phyloP scores from a whole-genome alignment of 2,888 invertebrate species.

The Sisyra nigra region DNA sequence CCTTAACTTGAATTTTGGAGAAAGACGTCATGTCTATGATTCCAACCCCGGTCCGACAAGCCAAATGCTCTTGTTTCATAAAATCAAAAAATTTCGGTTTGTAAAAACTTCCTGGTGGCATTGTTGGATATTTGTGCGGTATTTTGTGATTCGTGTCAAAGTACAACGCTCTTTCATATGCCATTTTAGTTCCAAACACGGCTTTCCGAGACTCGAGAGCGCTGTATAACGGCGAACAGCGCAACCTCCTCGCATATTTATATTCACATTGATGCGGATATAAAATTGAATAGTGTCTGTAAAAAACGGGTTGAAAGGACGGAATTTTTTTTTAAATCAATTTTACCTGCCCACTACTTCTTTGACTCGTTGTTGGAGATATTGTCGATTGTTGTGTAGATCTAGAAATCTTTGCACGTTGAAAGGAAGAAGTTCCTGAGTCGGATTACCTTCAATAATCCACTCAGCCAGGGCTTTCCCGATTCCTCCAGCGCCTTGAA shows the following conservation, averaged over 20 bases:
- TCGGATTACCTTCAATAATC: conserved; percentile 46
- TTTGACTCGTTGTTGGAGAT: conserved; percentile 41
- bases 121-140: conserved; percentile 28
- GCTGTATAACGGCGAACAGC: conserved; percentile 53
- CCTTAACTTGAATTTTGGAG: conserved; percentile 57
- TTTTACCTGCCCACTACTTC: conserved; percentile 43
- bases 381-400: conserved; percentile 45
- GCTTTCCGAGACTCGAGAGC: conserved; percentile 45
- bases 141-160: conserved; percentile 40
- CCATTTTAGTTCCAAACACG: conserved; percentile 53
- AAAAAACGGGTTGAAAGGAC: conserved; percentile 9
- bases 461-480: conserved; percentile 51
- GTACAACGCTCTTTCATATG: conserved; percentile 53
- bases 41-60: conserved; percentile 59
- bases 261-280: conserved; percentile 44
- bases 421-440: conserved; percentile 41
- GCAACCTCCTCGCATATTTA: conserved; percentile 38
- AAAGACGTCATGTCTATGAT: conserved; percentile 67
- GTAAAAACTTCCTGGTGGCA: conserved; percentile 44
- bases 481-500: conserved; percentile 54
- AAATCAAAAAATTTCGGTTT: conserved; percentile 53
- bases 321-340: neutral
- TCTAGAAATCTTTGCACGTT: conserved; percentile 48
- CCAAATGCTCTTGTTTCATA: conserved; percentile 52
- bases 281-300: conserved; percentile 35